Conservation (phyloP, 2,113 vertebrate species). For the Varanus salvator region DNA sequence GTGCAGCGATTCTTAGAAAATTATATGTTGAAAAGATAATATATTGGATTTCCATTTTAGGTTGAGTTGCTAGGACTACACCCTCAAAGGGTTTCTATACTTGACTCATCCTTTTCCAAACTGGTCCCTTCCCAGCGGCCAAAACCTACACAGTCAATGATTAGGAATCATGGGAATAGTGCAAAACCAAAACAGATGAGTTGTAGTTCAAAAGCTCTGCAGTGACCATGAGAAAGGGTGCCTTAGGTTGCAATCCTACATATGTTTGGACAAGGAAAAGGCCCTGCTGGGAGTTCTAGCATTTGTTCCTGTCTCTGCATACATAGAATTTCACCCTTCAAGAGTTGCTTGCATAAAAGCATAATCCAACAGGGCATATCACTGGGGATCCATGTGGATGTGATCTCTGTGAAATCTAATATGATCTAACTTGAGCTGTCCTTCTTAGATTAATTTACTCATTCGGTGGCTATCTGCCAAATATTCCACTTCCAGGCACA, state of each 20-base stretch:
- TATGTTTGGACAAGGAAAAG: too few relatives aligned
- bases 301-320: too few relatives aligned
- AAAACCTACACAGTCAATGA: background rate
- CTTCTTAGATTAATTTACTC: background rate
- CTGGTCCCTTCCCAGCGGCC: background rate
- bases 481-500: too few relatives aligned
- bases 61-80: background rate
- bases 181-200: background rate
- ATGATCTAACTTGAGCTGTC: background rate
- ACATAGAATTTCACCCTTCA: too few relatives aligned
- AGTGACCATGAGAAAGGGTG: too few relatives aligned
- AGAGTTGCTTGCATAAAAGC: background rate
- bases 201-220: background rate
- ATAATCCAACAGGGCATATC: background rate
- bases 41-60: background rate
- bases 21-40: constrained; percentile 5
- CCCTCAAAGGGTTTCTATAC: background rate
- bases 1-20: background rate
- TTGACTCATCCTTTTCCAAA: background rate
- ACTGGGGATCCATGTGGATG: too few relatives aligned
- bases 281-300: too few relatives aligned
- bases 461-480: background rate
- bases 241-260: too few relatives aligned
- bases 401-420: background rate
- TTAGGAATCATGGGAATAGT: background rate